Evolutionary conservation across 53 echinoderm and acorn worm genomes (phyloP).

Genomic region (Glandiceps talaboti): DNA sequence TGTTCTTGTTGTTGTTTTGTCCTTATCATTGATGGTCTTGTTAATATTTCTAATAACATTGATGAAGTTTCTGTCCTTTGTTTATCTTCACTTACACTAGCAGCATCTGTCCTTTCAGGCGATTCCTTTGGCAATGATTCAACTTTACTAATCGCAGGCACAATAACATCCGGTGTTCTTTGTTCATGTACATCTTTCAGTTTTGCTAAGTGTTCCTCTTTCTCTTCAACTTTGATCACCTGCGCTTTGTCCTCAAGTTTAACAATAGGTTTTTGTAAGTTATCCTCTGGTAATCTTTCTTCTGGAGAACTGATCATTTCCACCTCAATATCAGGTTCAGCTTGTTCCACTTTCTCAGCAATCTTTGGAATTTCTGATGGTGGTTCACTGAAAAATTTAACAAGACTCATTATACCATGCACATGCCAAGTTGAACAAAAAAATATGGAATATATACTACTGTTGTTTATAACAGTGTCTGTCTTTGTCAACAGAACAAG

Average conservation of each 20-base stretch:
- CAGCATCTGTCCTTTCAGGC: neutral
- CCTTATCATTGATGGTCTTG: neutral
- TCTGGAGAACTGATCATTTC: neutral
- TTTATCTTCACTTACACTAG: neutral
- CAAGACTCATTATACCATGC: too few relatives aligned
- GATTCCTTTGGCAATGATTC: neutral
- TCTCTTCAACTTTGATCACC: neutral
- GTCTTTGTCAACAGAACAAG: too few relatives aligned
- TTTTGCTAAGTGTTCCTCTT: neutral
- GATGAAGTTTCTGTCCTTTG: neutral
- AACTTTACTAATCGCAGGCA: neutral
- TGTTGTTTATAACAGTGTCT: too few relatives aligned
- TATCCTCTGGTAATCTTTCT: neutral
- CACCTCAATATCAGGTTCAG: neutral
- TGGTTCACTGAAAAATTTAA: too few relatives aligned
- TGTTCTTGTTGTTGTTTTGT: neutral
- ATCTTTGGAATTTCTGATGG: too few relatives aligned
- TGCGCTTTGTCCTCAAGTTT: neutral
- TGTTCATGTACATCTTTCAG: neutral
- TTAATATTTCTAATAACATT: neutral
- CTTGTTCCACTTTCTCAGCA: too few relatives aligned
- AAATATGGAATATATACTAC: too few relatives aligned
- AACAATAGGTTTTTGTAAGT: too few relatives aligned
- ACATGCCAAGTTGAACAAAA: too few relatives aligned
- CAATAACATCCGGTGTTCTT: neutral